A percentile compares a stretch with the other conserved stretches of the same genome.
These are phyloP conservation scores for Acleris emargana DNA, from an alignment of 2,888 invertebrate genomes.

Conservation along the genomic window DNA sequence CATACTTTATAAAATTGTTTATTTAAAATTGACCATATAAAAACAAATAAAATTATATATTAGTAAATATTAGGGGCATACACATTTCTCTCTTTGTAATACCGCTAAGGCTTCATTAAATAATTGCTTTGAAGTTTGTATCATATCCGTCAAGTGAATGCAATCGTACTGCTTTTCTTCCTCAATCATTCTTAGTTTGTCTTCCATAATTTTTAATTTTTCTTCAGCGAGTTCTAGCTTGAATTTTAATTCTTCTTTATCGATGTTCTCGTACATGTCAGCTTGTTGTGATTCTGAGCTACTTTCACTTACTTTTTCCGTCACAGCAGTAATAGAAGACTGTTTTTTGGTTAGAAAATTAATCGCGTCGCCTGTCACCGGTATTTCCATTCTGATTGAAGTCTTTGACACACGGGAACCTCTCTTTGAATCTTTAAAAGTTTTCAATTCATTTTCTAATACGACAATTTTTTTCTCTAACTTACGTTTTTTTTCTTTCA, in stretches of 20 bases:
- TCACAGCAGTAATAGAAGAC: conserved; percentile 54
- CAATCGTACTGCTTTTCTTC: conserved; percentile 85
- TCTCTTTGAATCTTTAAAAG: conserved; percentile 56
- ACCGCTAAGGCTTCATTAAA: conserved; percentile 81
- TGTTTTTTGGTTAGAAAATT: conserved; percentile 52
- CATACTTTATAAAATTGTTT: conserved; percentile 17
- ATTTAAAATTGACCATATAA: conserved; percentile 20
- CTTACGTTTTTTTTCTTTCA: conserved; percentile 79
- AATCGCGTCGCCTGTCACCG: conserved; percentile 47
- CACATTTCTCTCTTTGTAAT: conserved; percentile 72
- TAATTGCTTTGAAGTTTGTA: conserved; percentile 81
- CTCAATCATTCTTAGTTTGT: conserved; percentile 85
- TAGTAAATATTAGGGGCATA: conserved; percentile 56
- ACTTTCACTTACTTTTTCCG: conserved; percentile 60
- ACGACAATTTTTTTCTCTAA: conserved; percentile 59
- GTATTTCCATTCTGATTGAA: conserved; percentile 43
- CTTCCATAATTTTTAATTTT: conserved; percentile 85
- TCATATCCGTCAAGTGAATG: conserved; percentile 79
- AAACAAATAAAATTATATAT: conserved; percentile 20
- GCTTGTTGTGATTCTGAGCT: conserved; percentile 55
- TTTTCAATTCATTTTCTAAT: conserved; percentile 61
- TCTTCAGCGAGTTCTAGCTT: conserved; percentile 86
- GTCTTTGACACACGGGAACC: conserved; percentile 60
- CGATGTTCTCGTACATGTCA: conserved; percentile 58
- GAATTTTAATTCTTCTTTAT: conserved; percentile 71